A percentile compares a stretch with the other conserved stretches of the same genome.
Conservation (phyloP, 2,113 vertebrate genomes). For the Gymnocephalus cernua region DNA sequence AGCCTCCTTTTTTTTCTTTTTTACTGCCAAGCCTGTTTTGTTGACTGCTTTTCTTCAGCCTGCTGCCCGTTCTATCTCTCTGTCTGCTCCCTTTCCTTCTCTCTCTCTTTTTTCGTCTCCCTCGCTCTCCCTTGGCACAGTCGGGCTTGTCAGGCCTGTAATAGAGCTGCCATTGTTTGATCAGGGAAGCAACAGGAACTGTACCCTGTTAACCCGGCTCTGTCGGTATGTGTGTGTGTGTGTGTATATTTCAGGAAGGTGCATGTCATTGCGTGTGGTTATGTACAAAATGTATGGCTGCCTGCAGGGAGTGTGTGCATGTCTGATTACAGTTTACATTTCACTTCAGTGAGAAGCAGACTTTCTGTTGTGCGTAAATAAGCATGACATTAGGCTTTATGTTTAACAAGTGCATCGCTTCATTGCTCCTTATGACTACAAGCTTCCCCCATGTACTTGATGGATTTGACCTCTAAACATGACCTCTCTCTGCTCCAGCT, state of each 20-base stretch:
- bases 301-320: conserved; percentile 35
- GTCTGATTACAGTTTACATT: conserved; percentile 56
- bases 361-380: conserved; percentile 66
- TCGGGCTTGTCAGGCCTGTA: conserved; percentile 81
- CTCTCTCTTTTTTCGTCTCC: conserved; percentile 43
- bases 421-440: conserved; percentile 54
- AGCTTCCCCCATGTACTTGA: conserved; percentile 57
- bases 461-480: conserved; percentile 56
- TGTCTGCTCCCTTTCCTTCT: conserved; percentile 57
- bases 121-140: conserved; percentile 63
- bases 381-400: conserved; percentile 67
- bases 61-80: conserved; percentile 61
- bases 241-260: conserved; percentile 55
- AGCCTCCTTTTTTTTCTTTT: conserved; percentile 45
- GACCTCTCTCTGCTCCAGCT: conserved; percentile 42
- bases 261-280: conserved; percentile 55
- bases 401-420: conserved; percentile 70
- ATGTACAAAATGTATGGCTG: conserved; percentile 59
- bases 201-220: conserved; percentile 78
- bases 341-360: conserved; percentile 41
- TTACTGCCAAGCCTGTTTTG: conserved; percentile 61
- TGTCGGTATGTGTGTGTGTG: conserved; percentile 52
- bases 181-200: conserved; percentile 81
- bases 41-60: conserved; percentile 73
- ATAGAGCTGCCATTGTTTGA: conserved; percentile 85